A percentile compares a stretch with the other conserved stretches of the same genome.
Evolutionary conservation across 1,140 invertebrate species (phyloP).

Genomic region (Brachionus rubens): DNA sequence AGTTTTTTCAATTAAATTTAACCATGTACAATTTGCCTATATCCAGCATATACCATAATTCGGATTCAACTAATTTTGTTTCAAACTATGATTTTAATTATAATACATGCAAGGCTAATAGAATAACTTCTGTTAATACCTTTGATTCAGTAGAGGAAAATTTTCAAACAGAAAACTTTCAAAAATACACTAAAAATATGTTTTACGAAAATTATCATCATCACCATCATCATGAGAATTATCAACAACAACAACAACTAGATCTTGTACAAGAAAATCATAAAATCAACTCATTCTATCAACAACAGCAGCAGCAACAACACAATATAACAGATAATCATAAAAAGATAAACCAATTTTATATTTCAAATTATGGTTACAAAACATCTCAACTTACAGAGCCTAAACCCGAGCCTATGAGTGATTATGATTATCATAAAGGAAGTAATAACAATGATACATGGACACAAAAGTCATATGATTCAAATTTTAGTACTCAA

Average conservation of each 20-base stretch:
- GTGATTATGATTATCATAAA: too few species aligned
- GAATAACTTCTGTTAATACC: neutral
- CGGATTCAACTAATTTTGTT: neutral
- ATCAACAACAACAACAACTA: neutral
- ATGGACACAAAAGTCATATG: neutral
- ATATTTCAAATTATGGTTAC: neutral
- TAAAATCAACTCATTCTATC: neutral
- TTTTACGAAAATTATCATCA: slow-evolving; percentile 34
- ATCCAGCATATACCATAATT: neutral
- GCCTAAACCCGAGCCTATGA: too few species aligned
- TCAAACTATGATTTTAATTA: slow-evolving; percentile 29
- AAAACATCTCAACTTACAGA: neutral
- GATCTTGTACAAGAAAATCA: neutral
- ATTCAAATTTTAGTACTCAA: neutral
- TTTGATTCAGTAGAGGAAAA: neutral
- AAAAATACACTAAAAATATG: slow-evolving; percentile 20
- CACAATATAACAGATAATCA: neutral
- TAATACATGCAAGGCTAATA: slow-evolving; percentile 24
- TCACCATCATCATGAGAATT: slow-evolving; percentile 6
- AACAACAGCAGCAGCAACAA: neutral
- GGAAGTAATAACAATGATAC: too few species aligned
- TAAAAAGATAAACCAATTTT: neutral
- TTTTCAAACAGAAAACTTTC: slow-evolving; percentile 18
- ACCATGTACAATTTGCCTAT: slow-evolving; percentile 28
- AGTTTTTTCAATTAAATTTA: neutral